Percentiles rank a stretch among this genome's conserved stretches.
phyloP scores from a whole-genome alignment of 2,888 invertebrate species.

The Eupsilia transversa region DNA sequence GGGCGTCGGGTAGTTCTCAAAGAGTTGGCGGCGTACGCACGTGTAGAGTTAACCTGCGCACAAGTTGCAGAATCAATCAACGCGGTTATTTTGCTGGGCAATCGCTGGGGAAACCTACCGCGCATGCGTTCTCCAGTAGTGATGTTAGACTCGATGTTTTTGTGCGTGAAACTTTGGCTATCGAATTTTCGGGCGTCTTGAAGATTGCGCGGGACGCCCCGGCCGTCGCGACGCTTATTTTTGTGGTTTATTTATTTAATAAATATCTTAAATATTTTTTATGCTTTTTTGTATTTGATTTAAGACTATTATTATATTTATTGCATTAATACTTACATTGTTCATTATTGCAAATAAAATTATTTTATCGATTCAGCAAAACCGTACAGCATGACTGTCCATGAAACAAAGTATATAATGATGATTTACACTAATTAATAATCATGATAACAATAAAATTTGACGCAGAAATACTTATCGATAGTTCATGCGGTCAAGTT shows the following conservation, averaged over 20 bases:
- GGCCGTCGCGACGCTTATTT: neutral
- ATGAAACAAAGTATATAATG: conserved; percentile 1
- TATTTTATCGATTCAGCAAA: neutral
- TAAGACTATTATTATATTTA: no score
- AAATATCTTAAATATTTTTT: neutral
- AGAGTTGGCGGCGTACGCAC: conserved; percentile 80
- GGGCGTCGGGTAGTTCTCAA: conserved; percentile 71
- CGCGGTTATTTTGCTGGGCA: conserved; percentile 84
- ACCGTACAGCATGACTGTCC: neutral
- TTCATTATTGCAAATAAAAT: neutral
- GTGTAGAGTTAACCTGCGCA: conserved; percentile 85
- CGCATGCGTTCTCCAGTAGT: conserved; percentile 85
- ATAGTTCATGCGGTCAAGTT: conserved; percentile 64
- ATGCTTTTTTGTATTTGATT: neutral
- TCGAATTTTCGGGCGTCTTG: conserved; percentile 63
- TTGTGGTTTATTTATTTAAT: neutral
- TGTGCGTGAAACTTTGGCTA: conserved; percentile 55
- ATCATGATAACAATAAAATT: conserved; percentile 25
- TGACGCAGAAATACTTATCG: conserved; percentile 68
- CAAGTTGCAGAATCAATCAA: conserved; percentile 89
- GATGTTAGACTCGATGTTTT: conserved; percentile 72
- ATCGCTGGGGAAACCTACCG: conserved; percentile 74
- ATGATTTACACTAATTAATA: conserved; percentile 11
- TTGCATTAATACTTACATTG: neutral
- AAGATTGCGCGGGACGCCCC: conserved; percentile 49